A percentile compares a stretch with the other conserved stretches of the same genome.
Evolutionary conservation across 2,113 vertebrate genomes (phyloP).

Genomic region (Limanda limanda): DNA sequence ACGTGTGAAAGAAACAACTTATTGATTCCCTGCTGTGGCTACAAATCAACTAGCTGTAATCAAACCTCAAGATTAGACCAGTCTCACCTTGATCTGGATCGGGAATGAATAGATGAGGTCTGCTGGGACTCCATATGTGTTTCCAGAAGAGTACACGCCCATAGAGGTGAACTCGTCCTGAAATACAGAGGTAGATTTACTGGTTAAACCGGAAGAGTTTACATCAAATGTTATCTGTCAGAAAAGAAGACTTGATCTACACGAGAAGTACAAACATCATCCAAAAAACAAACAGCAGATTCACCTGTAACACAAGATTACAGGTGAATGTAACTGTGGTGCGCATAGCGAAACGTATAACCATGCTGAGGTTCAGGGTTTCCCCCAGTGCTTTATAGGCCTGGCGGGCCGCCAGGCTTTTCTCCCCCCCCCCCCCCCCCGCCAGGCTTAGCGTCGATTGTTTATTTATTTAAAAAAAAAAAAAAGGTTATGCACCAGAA

Average conservation of each 20-base stretch:
- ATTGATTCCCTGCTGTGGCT: not conserved
- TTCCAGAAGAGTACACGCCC: constrained; percentile 95
- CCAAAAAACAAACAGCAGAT: too few relatives aligned
- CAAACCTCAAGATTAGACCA: not conserved
- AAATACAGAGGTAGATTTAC: not conserved
- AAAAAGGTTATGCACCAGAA: too few relatives aligned
- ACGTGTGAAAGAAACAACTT: not conserved
- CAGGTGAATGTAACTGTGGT: too few relatives aligned
- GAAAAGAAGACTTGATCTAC: not conserved
- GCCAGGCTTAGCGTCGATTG: too few relatives aligned
- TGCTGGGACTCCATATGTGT: constrained; percentile 89
- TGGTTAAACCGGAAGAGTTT: not conserved
- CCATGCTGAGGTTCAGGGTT: too few relatives aligned
- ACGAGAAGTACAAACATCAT: too few relatives aligned
- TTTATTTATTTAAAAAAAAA: too few relatives aligned
- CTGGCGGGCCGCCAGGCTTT: too few relatives aligned
- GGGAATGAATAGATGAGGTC: constrained; percentile 97
- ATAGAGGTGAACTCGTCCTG: constrained; percentile 96
- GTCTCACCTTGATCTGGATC: constrained; percentile 91
- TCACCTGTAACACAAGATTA: too few relatives aligned
- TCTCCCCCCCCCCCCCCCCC: too few relatives aligned
- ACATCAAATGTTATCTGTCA: not conserved
- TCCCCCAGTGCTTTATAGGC: too few relatives aligned
- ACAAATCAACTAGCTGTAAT: not conserved
- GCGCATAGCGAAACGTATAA: too few relatives aligned